A percentile compares a stretch with the other conserved stretches of the same genome.
These are phyloP conservation scores for Drosophila carrolli DNA, from an alignment of 1,140 invertebrate genomes.

Conservation along the genomic window DNA sequence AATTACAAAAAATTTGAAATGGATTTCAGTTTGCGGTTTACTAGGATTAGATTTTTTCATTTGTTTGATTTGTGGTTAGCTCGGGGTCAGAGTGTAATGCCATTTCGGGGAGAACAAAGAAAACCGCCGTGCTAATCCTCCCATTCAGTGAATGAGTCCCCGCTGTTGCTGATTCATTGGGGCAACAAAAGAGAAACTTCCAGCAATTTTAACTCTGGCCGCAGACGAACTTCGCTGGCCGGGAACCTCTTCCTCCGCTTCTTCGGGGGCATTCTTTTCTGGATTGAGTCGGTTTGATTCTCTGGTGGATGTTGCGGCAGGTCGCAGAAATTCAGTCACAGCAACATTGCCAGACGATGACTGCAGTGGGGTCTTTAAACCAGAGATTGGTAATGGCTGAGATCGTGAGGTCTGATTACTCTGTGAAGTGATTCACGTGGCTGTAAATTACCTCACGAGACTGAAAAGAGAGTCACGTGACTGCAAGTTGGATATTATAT, in stretches of 20 bases:
- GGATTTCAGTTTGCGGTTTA: constrained; percentile 24
- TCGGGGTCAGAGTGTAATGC: neutral
- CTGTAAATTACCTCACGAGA: too few relatives aligned
- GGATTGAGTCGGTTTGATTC: constrained; percentile 12
- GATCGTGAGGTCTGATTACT: too few relatives aligned
- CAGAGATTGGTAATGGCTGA: neutral
- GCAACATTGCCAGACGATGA: constrained; percentile 61
- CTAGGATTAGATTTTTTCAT: constrained; percentile 25
- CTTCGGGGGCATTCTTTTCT: constrained; percentile 43
- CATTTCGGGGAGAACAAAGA: constrained; percentile 9
- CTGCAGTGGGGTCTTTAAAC: constrained; percentile 15
- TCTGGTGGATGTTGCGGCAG: constrained; percentile 41
- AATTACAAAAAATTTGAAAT: constrained; percentile 21
- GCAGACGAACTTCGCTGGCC: constrained; percentile 17
- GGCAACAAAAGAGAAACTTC: constrained; percentile 40
- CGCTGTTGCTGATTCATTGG: constrained; percentile 7
- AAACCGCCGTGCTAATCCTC: constrained; percentile 17
- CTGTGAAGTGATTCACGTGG: too few relatives aligned
- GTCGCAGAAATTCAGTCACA: constrained; percentile 57
- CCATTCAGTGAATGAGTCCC: constrained; percentile 4
- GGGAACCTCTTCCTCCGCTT: neutral
- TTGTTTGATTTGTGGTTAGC: constrained; percentile 33
- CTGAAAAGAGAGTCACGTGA: too few relatives aligned
- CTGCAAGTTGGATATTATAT: too few relatives aligned
- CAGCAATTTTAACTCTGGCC: constrained; percentile 56